Conservation (phyloP, 2,113 vertebrate genomes). For the Cavia porcellus region DNA sequence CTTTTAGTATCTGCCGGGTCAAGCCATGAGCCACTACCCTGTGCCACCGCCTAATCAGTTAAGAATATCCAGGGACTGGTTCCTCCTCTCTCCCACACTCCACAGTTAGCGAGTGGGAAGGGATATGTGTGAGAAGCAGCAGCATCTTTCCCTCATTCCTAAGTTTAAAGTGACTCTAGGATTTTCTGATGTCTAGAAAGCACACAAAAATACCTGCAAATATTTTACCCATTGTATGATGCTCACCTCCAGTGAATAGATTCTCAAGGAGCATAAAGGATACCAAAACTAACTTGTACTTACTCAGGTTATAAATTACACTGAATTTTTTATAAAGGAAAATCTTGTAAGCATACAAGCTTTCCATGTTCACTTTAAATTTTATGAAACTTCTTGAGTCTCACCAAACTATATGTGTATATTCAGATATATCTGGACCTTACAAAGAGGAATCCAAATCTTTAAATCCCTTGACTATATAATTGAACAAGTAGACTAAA, state of each 20-base stretch:
- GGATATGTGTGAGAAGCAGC: background rate
- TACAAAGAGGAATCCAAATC: background rate
- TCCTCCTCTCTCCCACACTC: background rate
- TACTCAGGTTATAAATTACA: background rate
- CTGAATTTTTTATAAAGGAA: slow-evolving; percentile 19
- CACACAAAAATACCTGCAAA: background rate
- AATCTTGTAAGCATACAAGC: background rate
- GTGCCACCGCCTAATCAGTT: background rate
- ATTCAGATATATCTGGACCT: background rate
- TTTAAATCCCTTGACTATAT: background rate
- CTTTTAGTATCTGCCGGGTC: background rate
- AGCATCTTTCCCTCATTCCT: background rate
- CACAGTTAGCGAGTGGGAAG: background rate
- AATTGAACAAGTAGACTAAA: background rate
- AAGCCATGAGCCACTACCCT: background rate
- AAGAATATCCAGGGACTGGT: background rate
- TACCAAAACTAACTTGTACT: background rate
- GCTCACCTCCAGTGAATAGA: background rate
- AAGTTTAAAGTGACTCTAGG: background rate
- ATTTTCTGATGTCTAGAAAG: background rate
- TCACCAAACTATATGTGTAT: background rate
- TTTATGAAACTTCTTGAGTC: slow-evolving; percentile 15
- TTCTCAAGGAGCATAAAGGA: background rate
- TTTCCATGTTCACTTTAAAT: slow-evolving; percentile 42
- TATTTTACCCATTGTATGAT: background rate